phyloP scores from a whole-genome alignment of 2,113 vertebrate species.

The Taxidea taxus region DNA sequence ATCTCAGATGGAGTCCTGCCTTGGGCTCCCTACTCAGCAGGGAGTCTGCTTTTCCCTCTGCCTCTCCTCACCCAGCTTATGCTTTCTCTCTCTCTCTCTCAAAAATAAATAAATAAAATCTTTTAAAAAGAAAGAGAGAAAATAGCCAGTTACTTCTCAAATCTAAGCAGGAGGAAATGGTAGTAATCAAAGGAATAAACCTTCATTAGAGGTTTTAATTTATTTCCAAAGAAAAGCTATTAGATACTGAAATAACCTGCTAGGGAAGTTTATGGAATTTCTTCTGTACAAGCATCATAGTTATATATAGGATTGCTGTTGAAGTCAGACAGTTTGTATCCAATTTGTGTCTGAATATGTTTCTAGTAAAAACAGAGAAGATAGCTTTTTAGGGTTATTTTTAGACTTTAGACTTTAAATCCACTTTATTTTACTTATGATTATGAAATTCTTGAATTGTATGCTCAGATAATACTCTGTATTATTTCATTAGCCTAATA shows the following conservation, averaged over 20 bases:
- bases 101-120: not conserved
- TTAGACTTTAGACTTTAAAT: slow-evolving; percentile 20
- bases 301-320: not conserved
- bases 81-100: not conserved
- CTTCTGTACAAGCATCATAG: not conserved
- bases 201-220: not conserved
- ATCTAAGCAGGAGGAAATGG: not conserved
- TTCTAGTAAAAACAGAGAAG: slow-evolving; percentile 19
- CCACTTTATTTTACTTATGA: slow-evolving; percentile 31
- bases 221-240: not conserved
- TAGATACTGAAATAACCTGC: not conserved
- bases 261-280: not conserved
- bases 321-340: slow-evolving; percentile 20
- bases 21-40: not conserved
- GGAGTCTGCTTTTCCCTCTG: not conserved
- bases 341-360: not conserved
- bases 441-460: slow-evolving; percentile 1
- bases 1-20: no score
- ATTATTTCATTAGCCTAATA: slow-evolving; percentile 59
- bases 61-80: not conserved
- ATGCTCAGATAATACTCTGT: not conserved
- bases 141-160: not conserved
- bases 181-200: not conserved
- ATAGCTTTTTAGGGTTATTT: not conserved
- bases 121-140: not conserved